Percentiles rank a stretch among this genome's conserved stretches.
Conservation (phyloP, 2,113 vertebrate species). For the Osmerus eperlanus region DNA sequence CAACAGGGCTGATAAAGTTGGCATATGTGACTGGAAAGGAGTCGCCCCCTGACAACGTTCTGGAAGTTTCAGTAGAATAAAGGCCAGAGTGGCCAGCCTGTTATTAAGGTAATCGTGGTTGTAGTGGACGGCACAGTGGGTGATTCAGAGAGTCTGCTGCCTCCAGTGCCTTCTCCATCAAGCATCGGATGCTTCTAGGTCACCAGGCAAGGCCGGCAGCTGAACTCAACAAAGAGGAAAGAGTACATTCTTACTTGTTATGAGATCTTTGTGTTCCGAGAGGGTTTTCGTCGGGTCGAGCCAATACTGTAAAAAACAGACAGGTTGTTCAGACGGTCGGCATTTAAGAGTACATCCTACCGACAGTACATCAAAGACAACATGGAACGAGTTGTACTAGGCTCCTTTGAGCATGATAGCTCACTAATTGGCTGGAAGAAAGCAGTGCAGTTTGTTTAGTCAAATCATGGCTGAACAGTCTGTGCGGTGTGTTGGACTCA, state of each 20-base stretch:
- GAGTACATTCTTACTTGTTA: constrained; percentile 73
- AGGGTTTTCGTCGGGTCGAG: constrained; percentile 87
- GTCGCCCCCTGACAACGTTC: too few species aligned
- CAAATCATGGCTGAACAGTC: not conserved
- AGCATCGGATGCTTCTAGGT: not conserved
- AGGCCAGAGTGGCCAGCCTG: not conserved
- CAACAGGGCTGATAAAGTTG: too few species aligned
- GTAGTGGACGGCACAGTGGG: not conserved
- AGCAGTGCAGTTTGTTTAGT: not conserved
- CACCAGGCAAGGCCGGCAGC: not conserved
- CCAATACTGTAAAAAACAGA: constrained; percentile 78
- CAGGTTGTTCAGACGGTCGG: not conserved
- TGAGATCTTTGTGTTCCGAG: constrained; percentile 85
- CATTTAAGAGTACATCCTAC: not conserved
- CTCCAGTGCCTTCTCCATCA: not conserved
- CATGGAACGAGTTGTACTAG: constrained; percentile 2
- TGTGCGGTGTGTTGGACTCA: not conserved
- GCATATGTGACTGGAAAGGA: too few species aligned
- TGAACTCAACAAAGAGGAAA: not conserved
- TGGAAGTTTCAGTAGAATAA: too few species aligned
- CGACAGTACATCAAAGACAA: not conserved
- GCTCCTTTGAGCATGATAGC: not conserved
- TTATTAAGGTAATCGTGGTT: not conserved
- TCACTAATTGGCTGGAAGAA: constrained; percentile 4
- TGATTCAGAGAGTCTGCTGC: not conserved